phyloP scores from a whole-genome alignment of 2,113 vertebrate genomes.

The Megaceryle maxima region DNA sequence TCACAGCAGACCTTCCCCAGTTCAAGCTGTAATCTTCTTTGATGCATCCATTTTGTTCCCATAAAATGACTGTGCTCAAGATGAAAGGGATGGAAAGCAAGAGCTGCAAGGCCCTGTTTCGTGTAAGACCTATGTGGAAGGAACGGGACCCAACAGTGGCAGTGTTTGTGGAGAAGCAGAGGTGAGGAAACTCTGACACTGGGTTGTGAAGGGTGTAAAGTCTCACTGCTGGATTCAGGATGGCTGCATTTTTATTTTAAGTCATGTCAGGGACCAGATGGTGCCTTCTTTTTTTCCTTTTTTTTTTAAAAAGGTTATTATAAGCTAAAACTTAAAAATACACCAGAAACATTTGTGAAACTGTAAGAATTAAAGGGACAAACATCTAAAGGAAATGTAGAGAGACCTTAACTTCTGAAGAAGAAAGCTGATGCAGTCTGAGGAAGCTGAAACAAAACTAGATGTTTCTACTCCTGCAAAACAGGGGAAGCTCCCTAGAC shows the following conservation, averaged over 20 bases:
- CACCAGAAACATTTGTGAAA: constrained; percentile 2
- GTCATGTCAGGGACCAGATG: constrained; percentile 39
- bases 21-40: background rate
- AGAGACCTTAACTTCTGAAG: background rate
- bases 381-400: background rate
- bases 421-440: background rate
- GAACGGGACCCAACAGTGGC: rapidly evolving
- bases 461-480: constrained; percentile 18
- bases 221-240: background rate
- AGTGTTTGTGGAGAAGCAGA: background rate
- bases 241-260: constrained; percentile 37
- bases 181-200: background rate
- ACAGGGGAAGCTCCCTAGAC: background rate
- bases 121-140: background rate
- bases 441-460: background rate
- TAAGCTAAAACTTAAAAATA: constrained; percentile 48
- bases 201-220: background rate
- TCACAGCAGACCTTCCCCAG: background rate
- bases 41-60: background rate
- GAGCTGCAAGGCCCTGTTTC: background rate
- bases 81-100: background rate
- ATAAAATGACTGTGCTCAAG: background rate
- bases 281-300: background rate
- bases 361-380: constrained; percentile 41
- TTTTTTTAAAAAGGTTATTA: background rate